These are phyloP conservation scores for Acrossocheilus fasciatus DNA, from an alignment of 2,797 vertebrate species.

Conservation along the genomic window DNA sequence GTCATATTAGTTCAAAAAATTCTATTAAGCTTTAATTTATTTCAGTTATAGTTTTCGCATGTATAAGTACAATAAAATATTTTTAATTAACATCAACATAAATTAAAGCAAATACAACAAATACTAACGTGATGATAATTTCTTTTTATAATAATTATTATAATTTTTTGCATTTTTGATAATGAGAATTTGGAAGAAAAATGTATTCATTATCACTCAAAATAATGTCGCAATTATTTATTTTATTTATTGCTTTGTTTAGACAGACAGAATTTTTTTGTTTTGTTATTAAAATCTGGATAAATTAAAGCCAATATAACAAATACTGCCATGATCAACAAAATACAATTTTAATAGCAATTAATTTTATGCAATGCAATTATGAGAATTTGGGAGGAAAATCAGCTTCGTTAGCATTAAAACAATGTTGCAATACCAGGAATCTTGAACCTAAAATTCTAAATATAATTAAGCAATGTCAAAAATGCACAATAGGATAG, in stretches of 20 bases:
- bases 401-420: neutral
- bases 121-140: neutral
- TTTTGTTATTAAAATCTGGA: neutral
- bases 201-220: accelerated
- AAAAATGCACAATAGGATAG: neutral
- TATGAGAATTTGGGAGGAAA: neutral
- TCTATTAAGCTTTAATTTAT: too few species aligned
- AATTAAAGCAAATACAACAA: neutral
- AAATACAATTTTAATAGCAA: neutral
- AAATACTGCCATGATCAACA: neutral
- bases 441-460: neutral
- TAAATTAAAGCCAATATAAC: neutral
- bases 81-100: too few species aligned
- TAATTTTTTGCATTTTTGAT: neutral
- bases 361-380: neutral
- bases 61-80: too few species aligned
- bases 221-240: neutral
- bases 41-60: too few species aligned
- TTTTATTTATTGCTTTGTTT: neutral
- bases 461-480: neutral
- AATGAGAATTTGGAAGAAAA: neutral
- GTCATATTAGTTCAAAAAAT: too few species aligned
- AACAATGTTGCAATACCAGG: neutral
- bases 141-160: too few species aligned
- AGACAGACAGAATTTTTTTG: neutral